Evolutionary conservation across 2,888 invertebrate genomes (phyloP).

Genomic region (Pyrochroa serraticornis): DNA sequence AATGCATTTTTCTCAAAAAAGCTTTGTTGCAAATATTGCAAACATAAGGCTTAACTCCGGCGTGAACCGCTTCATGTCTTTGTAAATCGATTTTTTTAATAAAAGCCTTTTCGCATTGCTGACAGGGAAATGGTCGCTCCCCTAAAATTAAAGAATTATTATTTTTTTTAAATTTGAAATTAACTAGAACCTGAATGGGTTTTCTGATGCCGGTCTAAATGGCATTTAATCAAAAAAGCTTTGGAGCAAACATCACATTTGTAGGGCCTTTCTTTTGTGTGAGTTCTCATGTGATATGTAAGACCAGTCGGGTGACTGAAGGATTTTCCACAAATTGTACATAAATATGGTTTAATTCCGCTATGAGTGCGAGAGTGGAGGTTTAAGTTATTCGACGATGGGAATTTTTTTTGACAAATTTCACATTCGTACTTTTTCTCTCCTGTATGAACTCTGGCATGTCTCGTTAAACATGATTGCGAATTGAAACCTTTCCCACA

Average conservation of each 20-base stretch:
- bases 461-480: slow-evolving; percentile 41
- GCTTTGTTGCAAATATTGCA: slow-evolving; percentile 45
- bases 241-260: slow-evolving; percentile 47
- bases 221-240: slow-evolving; percentile 46
- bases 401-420: slow-evolving; percentile 42
- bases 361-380: slow-evolving; percentile 45
- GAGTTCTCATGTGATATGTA: slow-evolving; percentile 45
- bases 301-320: slow-evolving; percentile 46
- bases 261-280: slow-evolving; percentile 49
- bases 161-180: neutral
- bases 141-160: slow-evolving; percentile 32
- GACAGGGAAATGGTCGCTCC: slow-evolving; percentile 45
- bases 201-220: slow-evolving; percentile 46
- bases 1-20: slow-evolving; percentile 45
- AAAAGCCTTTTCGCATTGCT: slow-evolving; percentile 45
- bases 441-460: slow-evolving; percentile 45
- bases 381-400: slow-evolving; percentile 43
- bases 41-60: slow-evolving; percentile 43
- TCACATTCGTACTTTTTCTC: slow-evolving; percentile 45
- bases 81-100: slow-evolving; percentile 48
- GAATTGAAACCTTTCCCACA: slow-evolving; percentile 48
- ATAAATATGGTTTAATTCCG: slow-evolving; percentile 45
- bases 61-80: slow-evolving; percentile 47
- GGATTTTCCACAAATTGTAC: slow-evolving; percentile 45
- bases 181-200: slow-evolving; percentile 44